Conservation (phyloP, 2,113 vertebrate species). For the Melanerpes aurifrons region DNA sequence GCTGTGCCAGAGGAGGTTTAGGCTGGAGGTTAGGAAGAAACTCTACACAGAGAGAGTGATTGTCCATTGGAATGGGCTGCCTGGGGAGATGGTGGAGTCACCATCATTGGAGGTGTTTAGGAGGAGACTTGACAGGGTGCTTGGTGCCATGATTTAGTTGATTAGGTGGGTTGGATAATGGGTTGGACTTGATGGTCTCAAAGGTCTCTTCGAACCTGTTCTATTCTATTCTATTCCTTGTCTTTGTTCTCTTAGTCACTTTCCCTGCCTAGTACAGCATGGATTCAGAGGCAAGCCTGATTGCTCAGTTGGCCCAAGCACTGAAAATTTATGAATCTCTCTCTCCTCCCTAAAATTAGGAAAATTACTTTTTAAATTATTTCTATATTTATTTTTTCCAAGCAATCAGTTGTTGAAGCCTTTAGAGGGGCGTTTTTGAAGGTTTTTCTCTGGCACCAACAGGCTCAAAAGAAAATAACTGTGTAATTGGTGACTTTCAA, state of each 20-base stretch:
- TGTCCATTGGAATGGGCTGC: too few species aligned
- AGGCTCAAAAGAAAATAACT: background rate
- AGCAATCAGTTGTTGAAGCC: background rate
- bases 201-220: too few species aligned
- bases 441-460: background rate
- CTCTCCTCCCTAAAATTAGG: background rate
- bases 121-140: too few species aligned
- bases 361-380: background rate
- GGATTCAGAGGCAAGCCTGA: background rate
- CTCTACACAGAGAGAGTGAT: too few species aligned
- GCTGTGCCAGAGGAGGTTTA: too few species aligned
- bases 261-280: background rate
- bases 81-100: too few species aligned
- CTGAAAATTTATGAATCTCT: slow-evolving; percentile 14
- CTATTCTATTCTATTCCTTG: too few species aligned
- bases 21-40: too few species aligned
- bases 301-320: background rate
- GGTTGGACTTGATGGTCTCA: too few species aligned
- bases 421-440: background rate
- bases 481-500: background rate
- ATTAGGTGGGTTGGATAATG: too few species aligned
- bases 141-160: too few species aligned
- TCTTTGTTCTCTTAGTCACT: background rate
- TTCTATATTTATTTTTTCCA: background rate
- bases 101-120: too few species aligned